Conservation (phyloP, 2,888 invertebrate species). For the Apamea anceps region DNA sequence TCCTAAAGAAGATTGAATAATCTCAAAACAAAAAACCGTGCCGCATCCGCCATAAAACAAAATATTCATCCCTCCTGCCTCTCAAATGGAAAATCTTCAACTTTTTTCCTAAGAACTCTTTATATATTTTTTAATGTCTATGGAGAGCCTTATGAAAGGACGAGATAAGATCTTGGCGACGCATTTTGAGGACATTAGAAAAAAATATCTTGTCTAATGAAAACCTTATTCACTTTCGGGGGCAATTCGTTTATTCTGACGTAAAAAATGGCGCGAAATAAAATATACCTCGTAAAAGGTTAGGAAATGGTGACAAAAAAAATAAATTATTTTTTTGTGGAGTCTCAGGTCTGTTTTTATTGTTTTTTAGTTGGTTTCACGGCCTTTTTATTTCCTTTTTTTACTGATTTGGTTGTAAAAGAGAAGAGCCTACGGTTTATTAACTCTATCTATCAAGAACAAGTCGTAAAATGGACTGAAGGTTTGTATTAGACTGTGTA, state of each 20-base stretch:
- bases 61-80: constrained; percentile 21
- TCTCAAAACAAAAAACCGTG: neutral
- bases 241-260: constrained; percentile 68
- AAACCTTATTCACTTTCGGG: constrained; percentile 59
- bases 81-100: constrained; percentile 75
- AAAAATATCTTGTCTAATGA: constrained; percentile 68
- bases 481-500: neutral
- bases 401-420: constrained; percentile 47
- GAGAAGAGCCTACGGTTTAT: constrained; percentile 15
- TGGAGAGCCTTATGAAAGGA: constrained; percentile 77
- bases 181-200: constrained; percentile 69
- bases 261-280: constrained; percentile 58
- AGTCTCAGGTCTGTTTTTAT: constrained; percentile 42
- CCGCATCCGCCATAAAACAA: constrained; percentile 63
- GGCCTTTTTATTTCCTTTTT: constrained; percentile 32
- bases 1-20: neutral
- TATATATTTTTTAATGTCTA: constrained; percentile 84
- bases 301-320: constrained; percentile 57
- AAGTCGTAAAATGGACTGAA: constrained; percentile 7
- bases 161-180: constrained; percentile 72
- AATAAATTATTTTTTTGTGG: constrained; percentile 55
- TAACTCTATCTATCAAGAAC: constrained; percentile 26
- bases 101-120: constrained; percentile 80
- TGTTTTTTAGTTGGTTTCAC: constrained; percentile 42
- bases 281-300: constrained; percentile 54